Evolutionary conservation across 2,797 vertebrate genomes (phyloP).

Genomic region (Sarcophilus harrisii): DNA sequence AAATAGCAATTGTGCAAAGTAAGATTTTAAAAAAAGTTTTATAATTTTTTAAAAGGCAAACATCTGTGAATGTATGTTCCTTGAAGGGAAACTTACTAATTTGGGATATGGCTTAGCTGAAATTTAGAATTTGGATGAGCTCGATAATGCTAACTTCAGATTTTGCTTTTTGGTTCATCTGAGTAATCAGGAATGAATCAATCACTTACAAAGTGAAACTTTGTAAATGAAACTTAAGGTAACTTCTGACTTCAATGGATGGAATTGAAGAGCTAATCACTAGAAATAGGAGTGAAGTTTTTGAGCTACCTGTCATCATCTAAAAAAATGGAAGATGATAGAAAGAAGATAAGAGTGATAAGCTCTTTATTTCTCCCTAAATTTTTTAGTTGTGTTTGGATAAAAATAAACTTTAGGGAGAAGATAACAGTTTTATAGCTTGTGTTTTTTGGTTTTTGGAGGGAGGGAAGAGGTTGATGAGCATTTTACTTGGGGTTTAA

Average conservation of each 20-base stretch:
- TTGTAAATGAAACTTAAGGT: slow-evolving; percentile 26
- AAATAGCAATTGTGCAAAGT: slow-evolving; percentile 35
- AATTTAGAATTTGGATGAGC: slow-evolving; percentile 34
- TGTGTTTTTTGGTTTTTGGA: slow-evolving; percentile 58
- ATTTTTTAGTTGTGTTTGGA: slow-evolving; percentile 75
- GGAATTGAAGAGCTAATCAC: slow-evolving; percentile 57
- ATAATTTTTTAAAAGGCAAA: slow-evolving; percentile 6
- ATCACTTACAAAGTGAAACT: slow-evolving; percentile 25
- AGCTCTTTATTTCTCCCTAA: slow-evolving; percentile 70
- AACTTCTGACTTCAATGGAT: slow-evolving; percentile 69
- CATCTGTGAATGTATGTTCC: too few relatives aligned
- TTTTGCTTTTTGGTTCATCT: background rate
- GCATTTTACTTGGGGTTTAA: slow-evolving; percentile 56
- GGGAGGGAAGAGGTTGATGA: slow-evolving; percentile 61
- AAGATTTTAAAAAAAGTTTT: background rate
- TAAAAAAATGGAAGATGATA: background rate
- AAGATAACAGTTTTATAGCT: slow-evolving; percentile 76
- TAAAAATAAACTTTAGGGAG: slow-evolving; percentile 77
- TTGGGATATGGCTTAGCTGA: background rate
- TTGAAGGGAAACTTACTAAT: background rate
- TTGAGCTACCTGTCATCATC: slow-evolving; percentile 69
- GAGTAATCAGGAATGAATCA: slow-evolving; percentile 33
- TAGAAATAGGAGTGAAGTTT: slow-evolving; percentile 68
- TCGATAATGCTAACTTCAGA: slow-evolving; percentile 1
- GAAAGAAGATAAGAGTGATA: slow-evolving; percentile 71